Conservation (phyloP, 2,888 invertebrate species). For the Bombylius discolor region DNA sequence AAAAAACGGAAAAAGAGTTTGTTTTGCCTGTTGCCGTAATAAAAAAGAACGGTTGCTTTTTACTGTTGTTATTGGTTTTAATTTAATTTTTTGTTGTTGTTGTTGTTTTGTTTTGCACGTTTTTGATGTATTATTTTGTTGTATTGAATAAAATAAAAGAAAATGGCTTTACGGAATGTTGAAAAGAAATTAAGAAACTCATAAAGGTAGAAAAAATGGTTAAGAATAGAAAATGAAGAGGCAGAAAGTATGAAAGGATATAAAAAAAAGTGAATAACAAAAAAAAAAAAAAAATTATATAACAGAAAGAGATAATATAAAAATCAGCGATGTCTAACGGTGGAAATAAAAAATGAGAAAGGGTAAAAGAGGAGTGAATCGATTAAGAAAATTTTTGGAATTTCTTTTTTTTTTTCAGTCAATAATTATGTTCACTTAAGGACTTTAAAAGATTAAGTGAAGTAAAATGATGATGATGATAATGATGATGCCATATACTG, state of each 20-base stretch:
- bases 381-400: slow-evolving; percentile 4
- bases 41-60: background rate
- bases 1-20: background rate
- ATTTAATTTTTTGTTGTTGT: background rate
- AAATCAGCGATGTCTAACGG: background rate
- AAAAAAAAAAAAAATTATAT: background rate
- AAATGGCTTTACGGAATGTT: background rate
- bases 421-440: slow-evolving; percentile 1
- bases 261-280: background rate
- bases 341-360: background rate
- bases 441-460: background rate
- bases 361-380: background rate
- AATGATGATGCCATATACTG: background rate
- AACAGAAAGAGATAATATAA: background rate
- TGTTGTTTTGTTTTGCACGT: background rate
- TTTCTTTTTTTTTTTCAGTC: background rate
- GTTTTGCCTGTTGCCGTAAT: background rate
- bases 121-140: slow-evolving; percentile 3
- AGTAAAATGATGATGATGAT: background rate
- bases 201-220: slow-evolving; percentile 4
- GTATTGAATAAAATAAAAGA: background rate
- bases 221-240: background rate
- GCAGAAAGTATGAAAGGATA: background rate
- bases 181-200: background rate
- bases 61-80: slow-evolving; percentile 1